phyloP scores from a whole-genome alignment of 2,888 invertebrate genomes.

The Limenitis camilla region DNA sequence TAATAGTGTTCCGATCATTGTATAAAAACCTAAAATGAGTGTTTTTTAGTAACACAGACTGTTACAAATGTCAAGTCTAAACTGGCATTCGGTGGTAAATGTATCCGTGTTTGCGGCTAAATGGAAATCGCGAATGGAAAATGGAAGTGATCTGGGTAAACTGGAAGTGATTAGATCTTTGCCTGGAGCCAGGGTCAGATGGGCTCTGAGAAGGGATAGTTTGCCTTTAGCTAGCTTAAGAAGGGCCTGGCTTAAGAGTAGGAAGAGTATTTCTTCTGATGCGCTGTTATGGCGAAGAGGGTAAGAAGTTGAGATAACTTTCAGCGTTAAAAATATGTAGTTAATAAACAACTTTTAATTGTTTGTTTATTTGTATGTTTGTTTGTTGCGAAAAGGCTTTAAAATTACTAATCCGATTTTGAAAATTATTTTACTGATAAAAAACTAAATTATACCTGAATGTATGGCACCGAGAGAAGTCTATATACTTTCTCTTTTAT shows the following conservation, averaged over 20 bases:
- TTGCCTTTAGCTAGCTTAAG: slow-evolving; percentile 52
- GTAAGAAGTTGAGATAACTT: slow-evolving; percentile 34
- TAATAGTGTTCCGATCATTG: background rate
- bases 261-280: slow-evolving; percentile 46
- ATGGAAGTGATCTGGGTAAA: slow-evolving; percentile 5
- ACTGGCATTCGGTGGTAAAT: slow-evolving; percentile 17
- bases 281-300: slow-evolving; percentile 46
- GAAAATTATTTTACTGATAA: too few relatives aligned
- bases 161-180: slow-evolving; percentile 1
- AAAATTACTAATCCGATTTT: too few relatives aligned
- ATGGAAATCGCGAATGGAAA: slow-evolving; percentile 17
- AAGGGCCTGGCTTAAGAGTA: slow-evolving; percentile 49
- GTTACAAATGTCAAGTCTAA: slow-evolving; percentile 10
- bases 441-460: too few relatives aligned
- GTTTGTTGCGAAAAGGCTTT: too few relatives aligned
- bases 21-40: background rate
- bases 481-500: too few relatives aligned
- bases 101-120: slow-evolving; percentile 3
- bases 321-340: too few relatives aligned
- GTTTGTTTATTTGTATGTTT: too few relatives aligned
- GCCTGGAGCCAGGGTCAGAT: slow-evolving; percentile 20
- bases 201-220: slow-evolving; percentile 57
- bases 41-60: too few relatives aligned
- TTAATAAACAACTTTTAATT: too few relatives aligned
- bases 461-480: too few relatives aligned